Evolutionary conservation across 1,140 invertebrate genomes (phyloP), one percentile per base, ranked within the genome.

Genomic region (Planococcus citri): DNA sequence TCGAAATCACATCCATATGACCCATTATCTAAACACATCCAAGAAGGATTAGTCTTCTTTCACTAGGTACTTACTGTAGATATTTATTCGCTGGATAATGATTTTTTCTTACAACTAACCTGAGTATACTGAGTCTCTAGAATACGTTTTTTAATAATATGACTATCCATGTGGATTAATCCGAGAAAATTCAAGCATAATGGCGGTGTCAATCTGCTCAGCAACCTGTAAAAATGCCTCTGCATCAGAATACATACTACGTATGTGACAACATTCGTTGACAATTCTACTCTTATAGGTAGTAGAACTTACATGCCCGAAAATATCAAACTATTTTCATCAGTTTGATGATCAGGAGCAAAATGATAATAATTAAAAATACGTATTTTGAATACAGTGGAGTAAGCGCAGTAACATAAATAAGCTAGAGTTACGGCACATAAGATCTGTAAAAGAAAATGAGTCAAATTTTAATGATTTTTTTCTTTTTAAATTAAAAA

Each of bases 141-240:
- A 14, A 89, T 82, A 70, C 84, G 83, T 67, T 86, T 85, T 73
- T 92, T 88, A 51, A 95, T 95, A 38, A 98, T 87, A 76, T 98
- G 95, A 24, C 92, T 96, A 78, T 99, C 97, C 86, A 99, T 91
- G 75, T 99, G 97, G 74, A 98, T 95, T 6, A 99, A 81, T 38
- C 95, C 93, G 14, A 99, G 83, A 77, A 98, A 99, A 79, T 99
- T 99, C 6, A 99, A 84, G 81, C 97, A 99, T 83, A 99, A 88
- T 3, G 97, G 96, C 0, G 97, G 95, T 2, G 97, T 99, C 8
- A 99, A 82, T 20, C 97, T 88, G 78, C 95, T 98, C 9, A 98
- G 82, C 83, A 98, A 88, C 72, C 60, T 74, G 61, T 1, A 71
- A 72, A n/a, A 24, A 29, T n/a, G n/a, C n/a, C n/a, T n/a, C n/a